Conservation (phyloP, 2,797 vertebrate species). For the Gobionotothen gibberifrons region DNA sequence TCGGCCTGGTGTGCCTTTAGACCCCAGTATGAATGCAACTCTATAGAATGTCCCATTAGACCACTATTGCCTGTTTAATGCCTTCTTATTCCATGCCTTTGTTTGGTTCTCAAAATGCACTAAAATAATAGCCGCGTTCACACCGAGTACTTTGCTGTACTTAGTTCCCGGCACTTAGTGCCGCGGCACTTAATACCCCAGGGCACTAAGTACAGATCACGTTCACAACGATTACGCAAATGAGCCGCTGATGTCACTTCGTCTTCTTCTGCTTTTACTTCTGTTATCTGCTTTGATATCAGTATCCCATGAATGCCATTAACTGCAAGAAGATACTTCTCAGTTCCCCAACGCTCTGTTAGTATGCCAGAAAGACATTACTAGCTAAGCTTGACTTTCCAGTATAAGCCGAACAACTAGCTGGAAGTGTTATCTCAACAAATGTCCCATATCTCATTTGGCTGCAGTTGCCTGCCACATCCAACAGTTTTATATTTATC, state of each 20-base stretch:
- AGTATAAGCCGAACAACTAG: conserved; percentile 23
- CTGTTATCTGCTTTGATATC: conserved; percentile 15
- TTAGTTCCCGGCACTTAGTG: too few species aligned
- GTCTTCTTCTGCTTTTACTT: background rate
- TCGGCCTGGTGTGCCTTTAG: too few species aligned
- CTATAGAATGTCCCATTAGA: background rate
- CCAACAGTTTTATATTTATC: conserved; percentile 58
- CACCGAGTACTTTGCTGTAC: too few species aligned
- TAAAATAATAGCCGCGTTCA: too few species aligned
- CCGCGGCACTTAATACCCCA: too few species aligned
- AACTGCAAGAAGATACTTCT: conserved; percentile 22
- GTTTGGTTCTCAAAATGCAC: background rate
- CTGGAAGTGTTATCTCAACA: conserved; percentile 27
- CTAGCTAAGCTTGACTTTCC: conserved; percentile 30
- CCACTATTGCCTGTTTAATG: background rate
- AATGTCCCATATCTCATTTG: conserved; percentile 38
- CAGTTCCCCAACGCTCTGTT: conserved; percentile 25
- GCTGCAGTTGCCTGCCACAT: conserved; percentile 40
- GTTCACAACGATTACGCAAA: too few species aligned
- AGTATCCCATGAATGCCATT: conserved; percentile 7
- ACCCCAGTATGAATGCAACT: background rate
- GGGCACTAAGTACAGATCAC: too few species aligned
- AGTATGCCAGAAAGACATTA: conserved; percentile 10
- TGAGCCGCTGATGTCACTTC: too few species aligned
- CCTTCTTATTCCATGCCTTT: background rate